These are phyloP conservation scores for Eupleurogrammus muticus DNA, from an alignment of 2,797 vertebrate genomes.

Conservation along the genomic window DNA sequence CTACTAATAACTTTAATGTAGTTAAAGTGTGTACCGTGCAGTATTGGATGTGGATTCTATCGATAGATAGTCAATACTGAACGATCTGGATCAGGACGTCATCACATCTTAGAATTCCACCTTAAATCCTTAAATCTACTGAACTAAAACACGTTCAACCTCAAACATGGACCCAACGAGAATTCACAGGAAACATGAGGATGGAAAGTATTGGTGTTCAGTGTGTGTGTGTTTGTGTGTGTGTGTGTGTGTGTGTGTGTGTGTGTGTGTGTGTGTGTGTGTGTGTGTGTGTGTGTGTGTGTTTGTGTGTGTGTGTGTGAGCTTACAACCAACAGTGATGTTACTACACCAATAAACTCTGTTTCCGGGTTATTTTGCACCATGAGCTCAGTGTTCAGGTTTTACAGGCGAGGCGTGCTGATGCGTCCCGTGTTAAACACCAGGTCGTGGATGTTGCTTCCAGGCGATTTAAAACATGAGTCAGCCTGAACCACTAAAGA, in stretches of 20 bases:
- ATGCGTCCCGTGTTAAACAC: conserved; percentile 35
- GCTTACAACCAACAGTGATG: conserved; percentile 45
- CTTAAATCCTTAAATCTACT: too few relatives aligned
- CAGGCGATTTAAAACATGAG: conserved; percentile 58
- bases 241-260: not conserved
- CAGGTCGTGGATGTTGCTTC: conserved; percentile 20
- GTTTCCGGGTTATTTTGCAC: conserved; percentile 42
- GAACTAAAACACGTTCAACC: too few relatives aligned
- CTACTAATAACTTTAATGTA: too few relatives aligned
- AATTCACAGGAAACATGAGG: conserved; percentile 64
- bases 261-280: not conserved
- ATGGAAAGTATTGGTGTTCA: conserved; percentile 68
- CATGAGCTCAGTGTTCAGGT: conserved; percentile 38
- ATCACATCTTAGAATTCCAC: too few relatives aligned
- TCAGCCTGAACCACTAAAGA: conserved; percentile 54
- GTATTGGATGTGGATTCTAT: too few relatives aligned
- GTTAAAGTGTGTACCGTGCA: too few relatives aligned
- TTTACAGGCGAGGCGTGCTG: conserved; percentile 36
- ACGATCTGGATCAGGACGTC: too few relatives aligned
- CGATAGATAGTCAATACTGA: too few relatives aligned
- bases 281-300: conserved; percentile 34
- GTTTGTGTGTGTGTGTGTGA: conserved; percentile 51
- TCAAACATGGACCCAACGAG: conserved; percentile 18
- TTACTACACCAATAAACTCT: conserved; percentile 41
- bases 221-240: conserved; percentile 14